Evolutionary conservation across 1,140 invertebrate genomes (phyloP).

Genomic region (Liolophura sinensis): DNA sequence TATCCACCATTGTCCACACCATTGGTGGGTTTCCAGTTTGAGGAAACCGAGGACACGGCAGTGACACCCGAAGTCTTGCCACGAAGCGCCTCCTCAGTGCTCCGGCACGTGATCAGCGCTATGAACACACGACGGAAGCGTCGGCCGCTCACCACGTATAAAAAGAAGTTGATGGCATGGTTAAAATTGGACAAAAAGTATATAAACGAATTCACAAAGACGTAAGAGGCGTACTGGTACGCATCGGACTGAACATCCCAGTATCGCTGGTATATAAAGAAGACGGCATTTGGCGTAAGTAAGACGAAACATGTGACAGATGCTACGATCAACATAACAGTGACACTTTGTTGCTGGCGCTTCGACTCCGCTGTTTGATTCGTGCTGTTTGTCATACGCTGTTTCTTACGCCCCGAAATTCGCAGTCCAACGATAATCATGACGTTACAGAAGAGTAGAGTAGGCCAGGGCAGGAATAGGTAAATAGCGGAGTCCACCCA

Average conservation of each 20-base stretch:
- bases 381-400: too few relatives aligned
- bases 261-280: slow-evolving; percentile 6
- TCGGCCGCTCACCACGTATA: slow-evolving; percentile 20
- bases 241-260: background rate
- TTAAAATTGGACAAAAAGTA: slow-evolving; percentile 15
- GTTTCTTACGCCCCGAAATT: too few relatives aligned
- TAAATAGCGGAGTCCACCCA: too few relatives aligned
- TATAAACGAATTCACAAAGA: slow-evolving; percentile 11
- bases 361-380: too few relatives aligned
- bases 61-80: too few relatives aligned
- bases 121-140: slow-evolving; percentile 19
- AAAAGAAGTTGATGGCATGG: slow-evolving; percentile 29
- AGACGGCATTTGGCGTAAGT: slow-evolving; percentile 15
- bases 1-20: too few relatives aligned
- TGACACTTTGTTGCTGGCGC: slow-evolving; percentile 11
- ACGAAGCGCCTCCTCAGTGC: too few relatives aligned
- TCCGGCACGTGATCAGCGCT: background rate
- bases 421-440: too few relatives aligned
- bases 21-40: too few relatives aligned
- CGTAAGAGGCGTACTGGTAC: background rate
- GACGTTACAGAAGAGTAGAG: too few relatives aligned
- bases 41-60: too few relatives aligned
- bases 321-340: slow-evolving; percentile 22
- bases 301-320: slow-evolving; percentile 20
- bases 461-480: too few relatives aligned